phyloP scores from a whole-genome alignment of 2,888 invertebrate genomes.

The Thysanoteuthis rhombus region DNA sequence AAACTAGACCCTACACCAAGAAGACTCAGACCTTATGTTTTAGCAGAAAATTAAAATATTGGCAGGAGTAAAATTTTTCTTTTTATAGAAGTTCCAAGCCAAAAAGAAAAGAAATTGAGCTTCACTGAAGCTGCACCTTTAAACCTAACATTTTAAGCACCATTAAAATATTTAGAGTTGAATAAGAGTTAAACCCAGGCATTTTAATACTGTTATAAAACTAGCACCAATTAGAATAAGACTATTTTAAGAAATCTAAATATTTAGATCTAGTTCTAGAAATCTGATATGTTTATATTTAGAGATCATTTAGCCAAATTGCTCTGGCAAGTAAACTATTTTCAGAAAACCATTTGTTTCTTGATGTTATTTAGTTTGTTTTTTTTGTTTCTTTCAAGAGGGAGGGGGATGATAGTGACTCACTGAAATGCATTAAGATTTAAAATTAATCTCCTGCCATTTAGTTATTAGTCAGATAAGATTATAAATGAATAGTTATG shows the following conservation, averaged over 20 bases:
- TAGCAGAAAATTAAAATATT: not conserved
- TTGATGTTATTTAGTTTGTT: no score
- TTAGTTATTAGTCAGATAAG: not conserved
- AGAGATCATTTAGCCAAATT: not conserved
- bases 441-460: not conserved
- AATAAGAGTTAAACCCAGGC: not conserved
- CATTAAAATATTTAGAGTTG: not conserved
- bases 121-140: not conserved
- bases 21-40: not conserved
- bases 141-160: not conserved
- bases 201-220: not conserved
- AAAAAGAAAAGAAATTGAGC: not conserved
- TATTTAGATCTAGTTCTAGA: not conserved
- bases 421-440: not conserved
- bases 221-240: not conserved
- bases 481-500: not conserved
- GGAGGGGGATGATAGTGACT: not conserved
- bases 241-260: not conserved
- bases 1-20: not conserved
- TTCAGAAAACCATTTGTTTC: not conserved
- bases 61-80: not conserved
- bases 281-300: slow-evolving; percentile 12
- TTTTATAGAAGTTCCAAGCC: not conserved
- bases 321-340: not conserved
- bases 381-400: no score